Conservation (phyloP, 2,113 vertebrate genomes). For the Cyrtonyx montezumae region DNA sequence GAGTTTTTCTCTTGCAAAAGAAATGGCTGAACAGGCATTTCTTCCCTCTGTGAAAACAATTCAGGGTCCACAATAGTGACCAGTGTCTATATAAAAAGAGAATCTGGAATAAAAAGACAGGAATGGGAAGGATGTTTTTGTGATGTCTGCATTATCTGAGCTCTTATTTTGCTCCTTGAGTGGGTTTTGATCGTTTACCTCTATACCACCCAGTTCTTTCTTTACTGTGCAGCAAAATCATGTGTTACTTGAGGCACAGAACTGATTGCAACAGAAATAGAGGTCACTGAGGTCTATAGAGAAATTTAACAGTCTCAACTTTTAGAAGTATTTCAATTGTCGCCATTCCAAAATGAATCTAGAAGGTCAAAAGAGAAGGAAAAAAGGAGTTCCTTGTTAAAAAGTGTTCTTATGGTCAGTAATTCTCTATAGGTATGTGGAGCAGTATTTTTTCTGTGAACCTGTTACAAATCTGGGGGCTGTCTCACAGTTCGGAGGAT, state of each 20-base stretch:
- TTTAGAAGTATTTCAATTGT: background rate
- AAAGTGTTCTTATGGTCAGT: background rate
- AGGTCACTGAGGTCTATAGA: background rate
- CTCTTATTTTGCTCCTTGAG: background rate
- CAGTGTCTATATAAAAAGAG: background rate
- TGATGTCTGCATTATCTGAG: background rate
- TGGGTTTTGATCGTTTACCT: background rate
- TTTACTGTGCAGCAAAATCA: background rate
- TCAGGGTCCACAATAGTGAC: background rate
- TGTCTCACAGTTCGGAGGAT: constrained; percentile 79
- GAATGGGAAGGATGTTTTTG: background rate
- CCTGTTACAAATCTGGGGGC: constrained; percentile 81
- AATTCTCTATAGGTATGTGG: constrained; percentile 77
- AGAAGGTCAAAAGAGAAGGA: background rate
- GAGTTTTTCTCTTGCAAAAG: background rate
- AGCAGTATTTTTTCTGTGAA: constrained; percentile 86
- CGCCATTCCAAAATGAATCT: background rate
- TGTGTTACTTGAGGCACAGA: background rate
- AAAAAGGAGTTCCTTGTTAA: background rate
- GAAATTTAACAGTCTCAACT: background rate
- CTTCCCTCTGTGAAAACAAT: background rate
- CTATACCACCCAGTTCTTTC: background rate
- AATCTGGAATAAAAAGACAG: background rate
- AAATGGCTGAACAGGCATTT: background rate
- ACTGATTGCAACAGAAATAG: background rate